A percentile compares a stretch with the other conserved stretches of the same genome.
Conservation (phyloP, 2,888 invertebrate species). For the Horisme vitalbata region DNA sequence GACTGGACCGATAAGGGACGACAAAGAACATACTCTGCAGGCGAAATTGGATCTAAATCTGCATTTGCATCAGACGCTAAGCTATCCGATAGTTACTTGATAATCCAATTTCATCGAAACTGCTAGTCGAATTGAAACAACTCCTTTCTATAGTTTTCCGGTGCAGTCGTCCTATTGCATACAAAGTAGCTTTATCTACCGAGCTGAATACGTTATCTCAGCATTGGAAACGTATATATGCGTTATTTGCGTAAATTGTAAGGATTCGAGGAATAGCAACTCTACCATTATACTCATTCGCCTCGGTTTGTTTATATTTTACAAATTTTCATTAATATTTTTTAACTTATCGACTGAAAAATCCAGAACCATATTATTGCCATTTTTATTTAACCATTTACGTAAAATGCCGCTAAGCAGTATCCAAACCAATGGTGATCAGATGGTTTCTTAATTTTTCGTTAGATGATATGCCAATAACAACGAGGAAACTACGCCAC, state of each 20-base stretch:
- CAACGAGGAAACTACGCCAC: too few relatives aligned
- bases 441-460: too few relatives aligned
- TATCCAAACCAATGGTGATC: too few relatives aligned
- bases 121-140: constrained; percentile 21
- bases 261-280: neutral
- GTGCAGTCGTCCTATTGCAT: constrained; percentile 29
- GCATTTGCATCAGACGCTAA: constrained; percentile 13
- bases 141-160: constrained; percentile 28
- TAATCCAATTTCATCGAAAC: constrained; percentile 25
- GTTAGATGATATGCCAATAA: too few relatives aligned
- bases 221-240: constrained; percentile 16
- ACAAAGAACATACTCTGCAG: neutral
- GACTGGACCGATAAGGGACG: neutral
- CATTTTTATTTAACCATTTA: too few relatives aligned
- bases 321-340: neutral
- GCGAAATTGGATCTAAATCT: constrained; percentile 14
- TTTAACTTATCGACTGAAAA: too few relatives aligned
- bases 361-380: too few relatives aligned
- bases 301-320: neutral
- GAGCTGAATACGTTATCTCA: constrained; percentile 22
- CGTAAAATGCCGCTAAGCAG: too few relatives aligned
- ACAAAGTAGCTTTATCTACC: constrained; percentile 26
- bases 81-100: constrained; percentile 12
- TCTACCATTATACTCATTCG: too few relatives aligned
- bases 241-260: constrained; percentile 23